Conservation (phyloP, 2,113 vertebrate species). For the Formicarius rufipectus region DNA sequence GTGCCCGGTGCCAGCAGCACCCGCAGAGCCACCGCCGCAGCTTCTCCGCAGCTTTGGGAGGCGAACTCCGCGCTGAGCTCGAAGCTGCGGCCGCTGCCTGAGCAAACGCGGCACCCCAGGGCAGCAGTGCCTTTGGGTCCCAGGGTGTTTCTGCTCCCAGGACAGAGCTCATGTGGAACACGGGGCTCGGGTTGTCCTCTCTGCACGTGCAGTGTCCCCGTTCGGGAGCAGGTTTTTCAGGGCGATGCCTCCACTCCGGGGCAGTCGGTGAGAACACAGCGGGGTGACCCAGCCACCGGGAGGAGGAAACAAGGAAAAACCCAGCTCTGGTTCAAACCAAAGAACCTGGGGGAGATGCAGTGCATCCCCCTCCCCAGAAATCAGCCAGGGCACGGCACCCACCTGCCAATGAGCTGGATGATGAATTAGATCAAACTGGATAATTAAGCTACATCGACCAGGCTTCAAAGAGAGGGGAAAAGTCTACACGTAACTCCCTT, state of each 20-base stretch:
- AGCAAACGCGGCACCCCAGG: neutral
- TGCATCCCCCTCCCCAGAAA: neutral
- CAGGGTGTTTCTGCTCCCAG: neutral
- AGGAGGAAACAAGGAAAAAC: neutral
- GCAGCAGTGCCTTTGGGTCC: neutral
- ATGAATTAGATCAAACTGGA: neutral
- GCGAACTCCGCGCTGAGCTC: neutral
- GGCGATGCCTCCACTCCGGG: neutral
- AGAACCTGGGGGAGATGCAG: neutral
- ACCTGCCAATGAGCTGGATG: neutral
- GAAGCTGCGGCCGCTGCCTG: neutral
- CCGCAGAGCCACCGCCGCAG: too few relatives aligned
- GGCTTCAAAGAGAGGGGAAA: neutral
- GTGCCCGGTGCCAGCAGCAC: neutral
- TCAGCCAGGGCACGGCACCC: neutral
- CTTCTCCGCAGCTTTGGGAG: neutral
- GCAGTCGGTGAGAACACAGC: neutral
- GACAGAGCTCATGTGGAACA: neutral
- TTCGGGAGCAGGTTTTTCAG: neutral
- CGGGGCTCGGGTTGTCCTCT: neutral
- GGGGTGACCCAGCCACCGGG: fast-evolving
- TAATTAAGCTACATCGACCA: neutral
- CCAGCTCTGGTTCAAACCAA: neutral
- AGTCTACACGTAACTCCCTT: neutral
- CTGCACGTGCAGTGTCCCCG: neutral